Conservation (phyloP, 2,113 vertebrate species). For the Symphodus melops region DNA sequence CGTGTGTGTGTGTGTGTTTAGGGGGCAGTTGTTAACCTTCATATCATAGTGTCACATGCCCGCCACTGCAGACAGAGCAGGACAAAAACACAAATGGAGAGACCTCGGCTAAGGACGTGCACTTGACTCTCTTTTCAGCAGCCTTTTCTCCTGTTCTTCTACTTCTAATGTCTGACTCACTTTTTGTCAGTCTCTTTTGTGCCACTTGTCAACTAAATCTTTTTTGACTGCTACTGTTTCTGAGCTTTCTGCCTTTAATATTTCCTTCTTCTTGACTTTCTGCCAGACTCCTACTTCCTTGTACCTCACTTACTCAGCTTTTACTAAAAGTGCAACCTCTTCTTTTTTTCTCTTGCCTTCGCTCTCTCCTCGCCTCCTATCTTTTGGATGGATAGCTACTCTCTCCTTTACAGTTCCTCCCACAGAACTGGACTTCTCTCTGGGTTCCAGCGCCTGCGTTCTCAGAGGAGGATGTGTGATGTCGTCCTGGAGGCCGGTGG, state of each 20-base stretch:
- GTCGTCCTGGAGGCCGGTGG: conserved; percentile 90
- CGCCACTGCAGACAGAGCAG: conserved; percentile 42
- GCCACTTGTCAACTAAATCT: neutral
- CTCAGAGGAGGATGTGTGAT: conserved; percentile 90
- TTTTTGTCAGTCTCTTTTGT: neutral
- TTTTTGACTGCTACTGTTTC: conserved; percentile 14
- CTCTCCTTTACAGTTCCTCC: conserved; percentile 90
- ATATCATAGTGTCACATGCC: conserved; percentile 66
- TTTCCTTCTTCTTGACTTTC: neutral
- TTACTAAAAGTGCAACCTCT: neutral
- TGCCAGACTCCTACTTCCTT: neutral
- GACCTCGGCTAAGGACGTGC: conserved; percentile 16
- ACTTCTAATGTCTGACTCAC: neutral
- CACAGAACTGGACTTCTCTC: conserved; percentile 86
- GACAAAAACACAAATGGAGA: conserved; percentile 53
- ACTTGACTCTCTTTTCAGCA: conserved; percentile 1
- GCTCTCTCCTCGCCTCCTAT: neutral
- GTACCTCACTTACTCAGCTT: neutral
- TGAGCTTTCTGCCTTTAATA: neutral
- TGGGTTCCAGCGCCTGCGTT: conserved; percentile 89
- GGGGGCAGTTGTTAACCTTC: conserved; percentile 53
- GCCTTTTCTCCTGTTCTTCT: neutral
- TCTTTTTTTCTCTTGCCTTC: neutral
- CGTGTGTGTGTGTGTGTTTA: conserved; percentile 10
- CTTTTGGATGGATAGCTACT: conserved; percentile 86